phyloP scores from a whole-genome alignment of 1,140 invertebrate species.

The Calycopis cecrops region DNA sequence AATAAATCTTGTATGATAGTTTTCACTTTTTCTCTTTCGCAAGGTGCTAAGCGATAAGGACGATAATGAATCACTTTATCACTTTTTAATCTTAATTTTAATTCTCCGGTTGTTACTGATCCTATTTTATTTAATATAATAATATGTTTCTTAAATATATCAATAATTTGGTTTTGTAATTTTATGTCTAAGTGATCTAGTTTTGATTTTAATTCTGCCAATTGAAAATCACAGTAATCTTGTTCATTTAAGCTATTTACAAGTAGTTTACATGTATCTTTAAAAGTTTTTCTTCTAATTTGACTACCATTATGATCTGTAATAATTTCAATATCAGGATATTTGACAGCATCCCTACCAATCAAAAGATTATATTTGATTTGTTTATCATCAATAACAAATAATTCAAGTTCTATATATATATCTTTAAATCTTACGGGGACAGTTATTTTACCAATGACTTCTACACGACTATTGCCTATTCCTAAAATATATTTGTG shows the following conservation, averaged over 20 bases:
- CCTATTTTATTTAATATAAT: constrained; percentile 16
- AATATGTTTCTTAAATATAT: constrained; percentile 22
- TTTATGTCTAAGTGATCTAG: constrained; percentile 16
- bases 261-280: too few relatives aligned
- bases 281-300: too few relatives aligned
- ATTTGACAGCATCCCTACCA: not conserved
- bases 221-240: too few relatives aligned
- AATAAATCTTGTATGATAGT: constrained; percentile 45
- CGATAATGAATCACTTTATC: constrained; percentile 39
- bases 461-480: not conserved
- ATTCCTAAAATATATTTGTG: not conserved
- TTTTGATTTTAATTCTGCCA: constrained; percentile 9
- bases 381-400: not conserved
- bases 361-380: not conserved
- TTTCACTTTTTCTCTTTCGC: too few relatives aligned
- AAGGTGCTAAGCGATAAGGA: too few relatives aligned
- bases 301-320: not conserved
- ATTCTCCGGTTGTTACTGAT: constrained; percentile 24
- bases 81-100: constrained; percentile 28
- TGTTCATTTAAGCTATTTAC: too few relatives aligned
- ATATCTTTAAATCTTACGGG: not conserved
- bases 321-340: not conserved
- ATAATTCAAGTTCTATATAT: not conserved
- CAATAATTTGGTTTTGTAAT: constrained; percentile 19
- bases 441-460: not conserved